Conservation (phyloP, 2,797 vertebrate species). For the Apogon talboti region DNA sequence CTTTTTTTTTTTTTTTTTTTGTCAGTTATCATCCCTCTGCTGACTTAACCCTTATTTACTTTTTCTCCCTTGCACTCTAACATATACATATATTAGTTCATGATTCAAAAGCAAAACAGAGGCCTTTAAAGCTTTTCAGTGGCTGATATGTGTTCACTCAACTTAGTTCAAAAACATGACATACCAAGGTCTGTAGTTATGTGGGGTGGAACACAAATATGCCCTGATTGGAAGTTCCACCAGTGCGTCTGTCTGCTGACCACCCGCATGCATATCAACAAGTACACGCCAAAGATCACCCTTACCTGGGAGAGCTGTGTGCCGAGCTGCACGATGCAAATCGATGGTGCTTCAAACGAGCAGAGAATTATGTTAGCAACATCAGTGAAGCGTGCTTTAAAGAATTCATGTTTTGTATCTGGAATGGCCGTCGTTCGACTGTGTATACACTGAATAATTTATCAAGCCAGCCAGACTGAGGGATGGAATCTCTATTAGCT, state of each 20-base stretch:
- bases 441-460: conserved; percentile 87
- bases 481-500: conserved; percentile 86
- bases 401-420: conserved; percentile 85
- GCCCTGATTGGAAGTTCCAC: conserved; percentile 48
- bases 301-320: conserved; percentile 68
- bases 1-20: conserved; percentile 36
- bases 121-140: conserved; percentile 42
- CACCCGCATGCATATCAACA: conserved; percentile 72
- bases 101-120: conserved; percentile 43
- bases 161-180: conserved; percentile 49
- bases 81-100: conserved; percentile 52
- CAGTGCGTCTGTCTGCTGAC: conserved; percentile 53
- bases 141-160: conserved; percentile 35
- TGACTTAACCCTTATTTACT: conserved; percentile 49
- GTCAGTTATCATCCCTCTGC: conserved; percentile 60
- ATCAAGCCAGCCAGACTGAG: conserved; percentile 83
- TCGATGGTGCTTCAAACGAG: conserved; percentile 80
- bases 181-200: conserved; percentile 60
- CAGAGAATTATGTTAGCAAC: conserved; percentile 82
- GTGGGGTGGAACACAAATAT: conserved; percentile 56
- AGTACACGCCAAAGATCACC: conserved; percentile 58
- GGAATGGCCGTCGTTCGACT: conserved; percentile 78
- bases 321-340: conserved; percentile 73
- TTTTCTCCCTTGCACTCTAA: conserved; percentile 36
- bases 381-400: conserved; percentile 80